Percentiles rank a stretch among this genome's conserved stretches.
Evolutionary conservation across 2,797 vertebrate genomes (phyloP).

Genomic region (Enteromius unitaeniatus): DNA sequence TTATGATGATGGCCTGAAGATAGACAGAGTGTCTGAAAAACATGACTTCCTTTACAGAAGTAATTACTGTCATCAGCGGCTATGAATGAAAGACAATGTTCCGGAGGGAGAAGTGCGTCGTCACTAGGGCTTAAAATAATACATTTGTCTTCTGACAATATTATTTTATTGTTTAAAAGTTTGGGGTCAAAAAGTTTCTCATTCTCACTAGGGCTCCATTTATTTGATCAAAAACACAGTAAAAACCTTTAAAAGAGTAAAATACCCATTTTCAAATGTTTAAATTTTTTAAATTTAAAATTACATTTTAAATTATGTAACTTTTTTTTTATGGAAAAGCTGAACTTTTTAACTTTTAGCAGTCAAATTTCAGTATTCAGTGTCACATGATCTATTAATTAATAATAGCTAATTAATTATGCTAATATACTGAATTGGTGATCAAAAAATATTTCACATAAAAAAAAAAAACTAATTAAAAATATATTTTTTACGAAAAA

Average conservation of each 20-base stretch:
- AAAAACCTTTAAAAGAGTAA: neutral
- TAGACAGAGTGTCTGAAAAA: conserved; percentile 36
- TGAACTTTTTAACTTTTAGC: neutral
- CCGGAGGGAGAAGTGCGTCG: neutral
- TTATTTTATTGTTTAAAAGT: neutral
- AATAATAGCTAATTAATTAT: neutral
- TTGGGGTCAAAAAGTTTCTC: neutral
- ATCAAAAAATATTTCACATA: neutral
- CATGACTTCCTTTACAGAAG: conserved; percentile 44
- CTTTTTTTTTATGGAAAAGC: neutral
- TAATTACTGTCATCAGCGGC: conserved; percentile 38
- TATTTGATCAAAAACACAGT: neutral
- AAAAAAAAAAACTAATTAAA: too few species aligned
- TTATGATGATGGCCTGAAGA: conserved; percentile 51
- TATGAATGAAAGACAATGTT: conserved; percentile 33
- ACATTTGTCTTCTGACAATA: neutral
- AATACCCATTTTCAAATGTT: neutral
- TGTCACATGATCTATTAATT: neutral
- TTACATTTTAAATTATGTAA: neutral
- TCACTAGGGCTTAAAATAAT: conserved; percentile 9
- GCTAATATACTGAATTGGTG: neutral
- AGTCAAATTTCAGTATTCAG: neutral
- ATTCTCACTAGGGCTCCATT: too few species aligned
- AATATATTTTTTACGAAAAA: neutral
- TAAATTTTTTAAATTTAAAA: too few species aligned